Evolutionary conservation across 2,888 invertebrate genomes (phyloP), one percentile per base, ranked within the genome.

Genomic region (Eupithecia subumbrata): DNA sequence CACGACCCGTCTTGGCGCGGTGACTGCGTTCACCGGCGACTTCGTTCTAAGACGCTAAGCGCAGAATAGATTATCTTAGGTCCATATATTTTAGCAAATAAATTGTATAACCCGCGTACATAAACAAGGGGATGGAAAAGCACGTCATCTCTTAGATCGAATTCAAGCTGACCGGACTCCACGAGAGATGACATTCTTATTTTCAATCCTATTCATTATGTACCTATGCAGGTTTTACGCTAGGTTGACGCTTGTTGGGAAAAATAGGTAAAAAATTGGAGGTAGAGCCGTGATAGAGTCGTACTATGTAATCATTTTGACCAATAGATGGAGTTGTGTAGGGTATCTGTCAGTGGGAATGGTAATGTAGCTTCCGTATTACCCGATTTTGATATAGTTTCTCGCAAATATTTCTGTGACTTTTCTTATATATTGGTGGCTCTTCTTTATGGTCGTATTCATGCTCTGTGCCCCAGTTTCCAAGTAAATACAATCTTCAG

Each of bases 1-100:
- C 91, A 0, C 80, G 92, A 56, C 90, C 81, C 8, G 92, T 86
- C 5, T 82, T 93, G 14, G 82, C 90, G 1, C 90, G 91, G 80
- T 90, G 89, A 89, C 84, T 75, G 11, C n/a, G 0, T 8, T 56
- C 52, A n/a, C 22, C n/a, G 22, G 3, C 60, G 18, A 48, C 48
- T n/a, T 48, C 7, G 5, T 48, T 60, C 60, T 12, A 12, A 5
- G 5, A 5, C 60, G 12, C 56, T 22, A 22, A 2, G 12, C 5
- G 4, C 9, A 22, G 1, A 12, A 25, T 25, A 12, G 25, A 60
- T 25, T 1, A 60, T 12, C 5, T 22, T 14, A 60, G 60, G 4
- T 1, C 7, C 1, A 14, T 5, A 25, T 1, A 22, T 60, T 25
- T 56, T 60, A 25, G 25, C 1, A 25, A 14, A 25, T 60, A 12